These are phyloP conservation scores for Watsonalla cultraria DNA, from an alignment of 2,888 invertebrate genomes.

Conservation along the genomic window DNA sequence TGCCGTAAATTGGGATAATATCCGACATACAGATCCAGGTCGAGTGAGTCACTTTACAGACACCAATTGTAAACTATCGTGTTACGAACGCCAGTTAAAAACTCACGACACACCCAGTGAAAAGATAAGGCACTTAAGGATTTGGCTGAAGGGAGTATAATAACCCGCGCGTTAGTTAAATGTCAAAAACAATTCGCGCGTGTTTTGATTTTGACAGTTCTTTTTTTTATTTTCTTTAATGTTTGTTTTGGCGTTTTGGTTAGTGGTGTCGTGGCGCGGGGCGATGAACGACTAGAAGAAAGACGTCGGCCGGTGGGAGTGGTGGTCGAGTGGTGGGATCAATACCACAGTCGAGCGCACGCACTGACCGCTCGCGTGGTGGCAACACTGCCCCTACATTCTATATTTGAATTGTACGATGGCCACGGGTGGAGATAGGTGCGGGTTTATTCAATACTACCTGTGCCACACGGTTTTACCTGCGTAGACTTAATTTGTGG, in stretches of 20 bases:
- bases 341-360: constrained; percentile 71
- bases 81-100: constrained; percentile 30
- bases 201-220: constrained; percentile 28
- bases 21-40: constrained; percentile 39
- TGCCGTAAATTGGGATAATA: constrained; percentile 56
- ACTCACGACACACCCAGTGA: constrained; percentile 18
- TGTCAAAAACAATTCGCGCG: constrained; percentile 4
- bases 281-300: constrained; percentile 69
- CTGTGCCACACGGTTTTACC: too few species aligned
- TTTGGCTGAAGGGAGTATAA: constrained; percentile 7
- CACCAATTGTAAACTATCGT: constrained; percentile 34
- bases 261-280: constrained; percentile 59
- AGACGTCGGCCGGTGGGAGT: constrained; percentile 60
- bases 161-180: background rate
- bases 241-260: constrained; percentile 26
- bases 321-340: constrained; percentile 72
- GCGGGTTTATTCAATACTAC: constrained; percentile 27
- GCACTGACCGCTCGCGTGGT: constrained; percentile 67
- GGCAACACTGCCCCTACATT: constrained; percentile 25
- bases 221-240: constrained; percentile 31
- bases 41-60: constrained; percentile 53
- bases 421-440: constrained; percentile 27
- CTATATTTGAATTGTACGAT: constrained; percentile 55
- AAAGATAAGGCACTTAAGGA: constrained; percentile 19
- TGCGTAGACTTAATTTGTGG: too few species aligned